Evolutionary conservation across 2,113 vertebrate species (phyloP).

Genomic region (Dromaius novaehollandiae): DNA sequence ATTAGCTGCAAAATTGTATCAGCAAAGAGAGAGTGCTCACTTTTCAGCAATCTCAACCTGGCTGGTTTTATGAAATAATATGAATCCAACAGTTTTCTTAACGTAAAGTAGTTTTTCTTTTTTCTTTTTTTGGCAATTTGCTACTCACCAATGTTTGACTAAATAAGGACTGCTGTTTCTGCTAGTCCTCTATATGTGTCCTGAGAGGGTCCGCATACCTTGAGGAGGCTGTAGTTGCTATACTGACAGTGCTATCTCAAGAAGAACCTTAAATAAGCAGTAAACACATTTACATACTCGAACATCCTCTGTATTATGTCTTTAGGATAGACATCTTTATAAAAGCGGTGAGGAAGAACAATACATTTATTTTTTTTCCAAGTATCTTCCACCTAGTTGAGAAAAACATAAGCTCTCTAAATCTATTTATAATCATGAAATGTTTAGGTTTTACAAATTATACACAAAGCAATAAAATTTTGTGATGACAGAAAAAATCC

Average conservation of each 20-base stretch:
- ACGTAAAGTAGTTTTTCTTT: background rate
- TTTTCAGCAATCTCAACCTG: background rate
- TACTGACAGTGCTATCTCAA: slow-evolving; percentile 85
- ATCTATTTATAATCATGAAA: background rate
- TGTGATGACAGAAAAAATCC: background rate
- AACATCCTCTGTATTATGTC: slow-evolving; percentile 84
- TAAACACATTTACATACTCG: slow-evolving; percentile 73
- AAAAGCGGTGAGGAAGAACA: slow-evolving; percentile 78
- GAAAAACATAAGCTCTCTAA: background rate
- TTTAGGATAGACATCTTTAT: slow-evolving; percentile 81
- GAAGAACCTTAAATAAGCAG: slow-evolving; percentile 74
- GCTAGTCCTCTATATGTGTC: slow-evolving; percentile 77
- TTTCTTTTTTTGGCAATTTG: background rate
- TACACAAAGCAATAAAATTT: background rate
- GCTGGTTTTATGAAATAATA: background rate
- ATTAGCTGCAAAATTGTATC: background rate
- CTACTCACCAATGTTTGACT: slow-evolving; percentile 84
- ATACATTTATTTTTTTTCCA: slow-evolving; percentile 85
- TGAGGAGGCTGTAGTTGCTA: slow-evolving; percentile 82
- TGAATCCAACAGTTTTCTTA: background rate
- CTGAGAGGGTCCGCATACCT: slow-evolving; percentile 81
- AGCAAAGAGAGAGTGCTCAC: background rate
- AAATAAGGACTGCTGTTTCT: slow-evolving; percentile 80
- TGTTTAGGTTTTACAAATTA: background rate
- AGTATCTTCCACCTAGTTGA: slow-evolving; percentile 78